phyloP scores from a whole-genome alignment of 2,113 vertebrate genomes.

The Scartelaos histophorus region DNA sequence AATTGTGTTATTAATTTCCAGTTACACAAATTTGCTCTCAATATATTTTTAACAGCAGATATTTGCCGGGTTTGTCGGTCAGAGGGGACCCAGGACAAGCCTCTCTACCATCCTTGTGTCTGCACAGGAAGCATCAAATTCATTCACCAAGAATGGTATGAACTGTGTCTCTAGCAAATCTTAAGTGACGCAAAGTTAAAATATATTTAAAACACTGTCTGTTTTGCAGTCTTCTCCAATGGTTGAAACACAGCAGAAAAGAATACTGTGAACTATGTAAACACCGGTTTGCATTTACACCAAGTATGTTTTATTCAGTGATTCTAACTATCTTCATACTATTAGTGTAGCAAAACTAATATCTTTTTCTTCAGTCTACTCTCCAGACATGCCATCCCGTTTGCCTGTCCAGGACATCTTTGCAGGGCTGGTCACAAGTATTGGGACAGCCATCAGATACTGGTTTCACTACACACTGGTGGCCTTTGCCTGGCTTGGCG shows the following conservation, averaged over 20 bases:
- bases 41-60: conserved; percentile 74
- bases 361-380: conserved; percentile 83
- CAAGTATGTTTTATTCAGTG: conserved; percentile 84
- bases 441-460: conserved; percentile 96
- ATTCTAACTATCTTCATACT: background rate
- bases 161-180: conserved; percentile 8
- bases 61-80: conserved; percentile 98
- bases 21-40: background rate
- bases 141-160: conserved; percentile 98
- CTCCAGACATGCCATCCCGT: conserved; percentile 98
- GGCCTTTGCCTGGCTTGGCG: conserved; percentile 97
- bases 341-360: background rate
- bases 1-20: background rate
- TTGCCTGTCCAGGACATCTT: conserved; percentile 98
- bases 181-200: background rate
- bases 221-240: conserved; percentile 90
- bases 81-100: conserved; percentile 94
- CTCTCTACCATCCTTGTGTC: conserved; percentile 95
- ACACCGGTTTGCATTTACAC: conserved; percentile 98
- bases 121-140: conserved; percentile 99
- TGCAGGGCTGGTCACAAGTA: conserved; percentile 94
- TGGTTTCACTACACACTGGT: conserved; percentile 99
- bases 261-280: conserved; percentile 99
- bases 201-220: too few species aligned
- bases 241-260: conserved; percentile 99